Evolutionary conservation across 2,797 vertebrate genomes (phyloP).

Genomic region (Micrastur ruficollis): DNA sequence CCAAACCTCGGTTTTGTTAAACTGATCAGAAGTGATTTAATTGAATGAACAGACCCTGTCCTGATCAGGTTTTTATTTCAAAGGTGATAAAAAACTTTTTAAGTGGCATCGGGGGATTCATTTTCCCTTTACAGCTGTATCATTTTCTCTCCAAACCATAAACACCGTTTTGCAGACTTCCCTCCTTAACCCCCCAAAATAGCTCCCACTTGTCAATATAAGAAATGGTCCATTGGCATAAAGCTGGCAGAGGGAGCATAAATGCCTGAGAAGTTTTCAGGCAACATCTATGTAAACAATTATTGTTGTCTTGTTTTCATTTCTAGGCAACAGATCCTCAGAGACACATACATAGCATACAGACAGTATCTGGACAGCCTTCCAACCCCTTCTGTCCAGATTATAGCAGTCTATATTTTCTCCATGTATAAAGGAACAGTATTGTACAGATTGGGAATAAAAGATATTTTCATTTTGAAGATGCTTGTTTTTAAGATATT

Average conservation of each 20-base stretch:
- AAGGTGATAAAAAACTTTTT: neutral
- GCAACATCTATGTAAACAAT: constrained; percentile 29
- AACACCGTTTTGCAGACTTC: neutral
- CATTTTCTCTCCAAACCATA: neutral
- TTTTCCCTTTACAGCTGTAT: neutral
- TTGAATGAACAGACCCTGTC: neutral
- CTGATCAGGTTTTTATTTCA: neutral
- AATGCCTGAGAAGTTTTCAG: constrained; percentile 9
- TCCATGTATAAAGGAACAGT: neutral
- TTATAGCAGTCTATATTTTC: neutral
- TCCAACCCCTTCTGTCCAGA: neutral
- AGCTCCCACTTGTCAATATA: neutral
- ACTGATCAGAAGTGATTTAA: neutral
- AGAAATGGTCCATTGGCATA: neutral
- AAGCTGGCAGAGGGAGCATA: neutral
- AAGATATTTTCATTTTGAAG: neutral
- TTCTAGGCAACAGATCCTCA: constrained; percentile 47
- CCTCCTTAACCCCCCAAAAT: neutral
- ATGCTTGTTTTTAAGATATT: neutral
- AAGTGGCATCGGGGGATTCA: neutral
- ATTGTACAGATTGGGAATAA: neutral
- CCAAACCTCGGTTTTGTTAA: neutral
- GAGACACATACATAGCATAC: neutral
- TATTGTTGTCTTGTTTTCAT: constrained; percentile 48
- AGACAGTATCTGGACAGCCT: constrained; percentile 9